Conservation (phyloP, 2,113 vertebrate genomes). For the Candoia aspera region DNA sequence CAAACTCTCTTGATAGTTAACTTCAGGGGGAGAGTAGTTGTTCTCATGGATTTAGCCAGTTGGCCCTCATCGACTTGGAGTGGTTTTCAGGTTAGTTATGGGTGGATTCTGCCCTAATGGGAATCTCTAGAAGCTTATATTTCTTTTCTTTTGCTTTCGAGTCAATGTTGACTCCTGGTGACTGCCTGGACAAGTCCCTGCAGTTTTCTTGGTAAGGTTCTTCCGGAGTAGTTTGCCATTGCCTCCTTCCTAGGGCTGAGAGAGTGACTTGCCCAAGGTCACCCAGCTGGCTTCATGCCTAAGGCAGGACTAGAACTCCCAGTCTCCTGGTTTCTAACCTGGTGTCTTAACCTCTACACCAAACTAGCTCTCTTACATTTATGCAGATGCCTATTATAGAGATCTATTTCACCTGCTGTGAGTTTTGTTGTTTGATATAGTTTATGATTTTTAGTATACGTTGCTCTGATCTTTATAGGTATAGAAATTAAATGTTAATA, state of each 20-base stretch:
- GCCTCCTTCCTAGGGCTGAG: neutral
- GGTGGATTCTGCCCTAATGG: no score
- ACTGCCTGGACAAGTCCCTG: neutral
- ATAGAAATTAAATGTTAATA: neutral
- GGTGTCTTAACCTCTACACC: neutral
- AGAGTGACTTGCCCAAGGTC: neutral
- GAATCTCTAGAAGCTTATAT: no score
- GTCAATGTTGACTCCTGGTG: neutral
- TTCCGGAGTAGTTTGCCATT: neutral
- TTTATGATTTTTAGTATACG: neutral
- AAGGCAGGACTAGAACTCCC: neutral
- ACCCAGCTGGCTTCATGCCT: neutral
- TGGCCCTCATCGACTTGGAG: no score
- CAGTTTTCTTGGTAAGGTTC: neutral
- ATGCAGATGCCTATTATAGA: neutral
- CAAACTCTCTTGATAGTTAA: no score
- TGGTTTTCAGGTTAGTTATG: no score
- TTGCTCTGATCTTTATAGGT: neutral
- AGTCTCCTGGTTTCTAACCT: neutral
- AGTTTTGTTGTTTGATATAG: neutral
- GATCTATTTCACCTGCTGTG: neutral
- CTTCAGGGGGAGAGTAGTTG: no score
- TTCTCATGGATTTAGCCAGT: no score
- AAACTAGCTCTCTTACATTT: neutral
- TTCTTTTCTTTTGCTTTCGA: neutral